Percentiles rank a stretch among this genome's conserved stretches.
phyloP scores from a whole-genome alignment of 2,888 invertebrate genomes.

The Serrognathus titanus region DNA sequence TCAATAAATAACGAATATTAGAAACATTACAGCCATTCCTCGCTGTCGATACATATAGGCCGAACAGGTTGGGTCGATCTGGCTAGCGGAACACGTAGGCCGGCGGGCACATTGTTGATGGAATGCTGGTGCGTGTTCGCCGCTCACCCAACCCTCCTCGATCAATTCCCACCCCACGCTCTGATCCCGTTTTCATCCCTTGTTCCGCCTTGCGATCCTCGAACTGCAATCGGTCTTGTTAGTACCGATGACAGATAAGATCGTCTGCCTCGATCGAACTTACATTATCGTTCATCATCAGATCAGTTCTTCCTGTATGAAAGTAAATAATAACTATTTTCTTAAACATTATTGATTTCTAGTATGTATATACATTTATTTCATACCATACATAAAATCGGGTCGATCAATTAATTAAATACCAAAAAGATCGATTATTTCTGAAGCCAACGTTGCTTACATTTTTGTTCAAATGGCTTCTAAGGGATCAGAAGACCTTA shows the following conservation, averaged over 20 bases:
- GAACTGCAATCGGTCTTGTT: conserved; percentile 32
- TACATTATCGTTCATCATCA: too few species aligned
- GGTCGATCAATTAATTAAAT: too few species aligned
- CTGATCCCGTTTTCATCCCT: conserved; percentile 25
- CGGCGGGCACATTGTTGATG: conserved; percentile 31
- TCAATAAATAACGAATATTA: conserved; percentile 26
- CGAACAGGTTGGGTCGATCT: conserved; percentile 16
- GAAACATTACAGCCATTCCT: conserved; percentile 18
- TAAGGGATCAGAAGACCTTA: too few species aligned
- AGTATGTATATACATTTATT: too few species aligned
- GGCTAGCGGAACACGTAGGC: conserved; percentile 31
- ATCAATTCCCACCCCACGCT: conserved; percentile 19
- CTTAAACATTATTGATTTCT: too few species aligned
- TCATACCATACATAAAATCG: too few species aligned
- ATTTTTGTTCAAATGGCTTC: too few species aligned
- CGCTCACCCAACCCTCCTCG: conserved; percentile 21
- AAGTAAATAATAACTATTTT: too few species aligned
- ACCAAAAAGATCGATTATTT: too few species aligned
- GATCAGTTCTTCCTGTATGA: too few species aligned
- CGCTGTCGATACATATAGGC: conserved; percentile 8
- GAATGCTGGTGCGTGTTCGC: conserved; percentile 32
- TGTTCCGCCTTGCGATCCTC: conserved; percentile 20
- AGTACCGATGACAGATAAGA: conserved; percentile 31
- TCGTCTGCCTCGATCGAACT: conserved; percentile 27
- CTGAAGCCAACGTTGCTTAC: too few species aligned